These are phyloP conservation scores for Platyscapa corneri DNA, from an alignment of 1,140 invertebrate species.

Conservation along the genomic window DNA sequence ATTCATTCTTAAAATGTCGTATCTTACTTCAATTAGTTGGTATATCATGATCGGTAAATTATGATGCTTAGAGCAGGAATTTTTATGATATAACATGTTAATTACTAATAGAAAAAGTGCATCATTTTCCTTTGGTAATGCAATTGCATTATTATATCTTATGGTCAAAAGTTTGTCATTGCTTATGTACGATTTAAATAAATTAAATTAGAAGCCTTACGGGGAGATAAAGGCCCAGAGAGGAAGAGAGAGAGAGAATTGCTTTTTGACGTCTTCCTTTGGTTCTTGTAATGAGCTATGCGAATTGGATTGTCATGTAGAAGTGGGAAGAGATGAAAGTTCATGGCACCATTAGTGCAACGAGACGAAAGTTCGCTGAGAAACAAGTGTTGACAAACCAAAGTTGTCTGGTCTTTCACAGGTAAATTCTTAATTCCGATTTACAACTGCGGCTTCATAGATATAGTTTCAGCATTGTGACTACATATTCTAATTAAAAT, in stretches of 20 bases:
- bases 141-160: neutral
- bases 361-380: neutral
- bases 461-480: neutral
- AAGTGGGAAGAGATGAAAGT: neutral
- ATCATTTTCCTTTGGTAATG: neutral
- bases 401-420: neutral
- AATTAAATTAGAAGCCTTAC: neutral
- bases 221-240: no score
- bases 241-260: neutral
- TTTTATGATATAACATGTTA: neutral
- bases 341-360: neutral
- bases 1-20: neutral
- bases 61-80: neutral
- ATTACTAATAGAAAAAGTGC: neutral
- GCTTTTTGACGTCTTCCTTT: neutral
- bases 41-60: neutral
- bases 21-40: neutral
- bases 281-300: neutral
- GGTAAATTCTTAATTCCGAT: neutral
- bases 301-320: neutral
- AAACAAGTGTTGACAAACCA: neutral
- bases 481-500: neutral
- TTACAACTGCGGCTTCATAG: neutral
- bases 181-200: neutral
- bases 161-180: neutral